A percentile compares a stretch with the other conserved stretches of the same genome.
Evolutionary conservation across 2,888 invertebrate species (phyloP).

Genomic region (Yponomeuta plumbellus): DNA sequence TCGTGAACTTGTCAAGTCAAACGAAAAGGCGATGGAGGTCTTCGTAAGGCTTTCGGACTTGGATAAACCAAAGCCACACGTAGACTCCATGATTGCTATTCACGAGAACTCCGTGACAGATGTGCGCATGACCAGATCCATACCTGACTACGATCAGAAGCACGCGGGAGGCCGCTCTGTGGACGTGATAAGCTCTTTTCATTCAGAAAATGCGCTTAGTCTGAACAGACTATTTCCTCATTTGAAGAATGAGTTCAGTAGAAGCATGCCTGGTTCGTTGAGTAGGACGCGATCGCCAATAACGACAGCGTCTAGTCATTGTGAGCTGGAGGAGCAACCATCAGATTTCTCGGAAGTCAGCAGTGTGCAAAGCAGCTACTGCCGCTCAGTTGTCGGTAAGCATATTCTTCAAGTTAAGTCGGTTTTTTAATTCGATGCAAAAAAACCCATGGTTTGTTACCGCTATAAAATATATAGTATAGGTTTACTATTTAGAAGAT

Average conservation of each 20-base stretch:
- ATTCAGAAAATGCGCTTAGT: constrained; percentile 74
- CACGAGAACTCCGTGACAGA: constrained; percentile 41
- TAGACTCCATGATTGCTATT: constrained; percentile 28
- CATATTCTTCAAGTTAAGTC: not conserved
- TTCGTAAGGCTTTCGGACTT: constrained; percentile 88
- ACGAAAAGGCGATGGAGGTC: constrained; percentile 35
- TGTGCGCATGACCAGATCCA: constrained; percentile 80
- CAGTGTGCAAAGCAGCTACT: constrained; percentile 75
- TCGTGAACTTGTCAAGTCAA: not conserved
- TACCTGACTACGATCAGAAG: constrained; percentile 79
- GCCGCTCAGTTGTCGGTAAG: constrained; percentile 73
- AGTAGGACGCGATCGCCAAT: constrained; percentile 46
- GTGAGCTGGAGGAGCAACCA: constrained; percentile 63
- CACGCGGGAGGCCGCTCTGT: constrained; percentile 76
- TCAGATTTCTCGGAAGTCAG: constrained; percentile 74
- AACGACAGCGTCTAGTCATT: constrained; percentile 39
- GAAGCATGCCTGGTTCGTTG: constrained; percentile 62
- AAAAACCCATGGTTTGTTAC: no score
- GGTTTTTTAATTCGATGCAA: no score
- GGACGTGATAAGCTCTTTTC: constrained; percentile 76
- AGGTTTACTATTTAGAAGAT: no score
- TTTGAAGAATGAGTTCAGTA: constrained; percentile 66
- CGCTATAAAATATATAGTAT: no score
- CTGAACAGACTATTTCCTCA: constrained; percentile 80
- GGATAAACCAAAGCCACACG: constrained; percentile 78